Evolutionary conservation across 2,113 vertebrate genomes (phyloP).

Genomic region (Petrocephalus microphthalmus): DNA sequence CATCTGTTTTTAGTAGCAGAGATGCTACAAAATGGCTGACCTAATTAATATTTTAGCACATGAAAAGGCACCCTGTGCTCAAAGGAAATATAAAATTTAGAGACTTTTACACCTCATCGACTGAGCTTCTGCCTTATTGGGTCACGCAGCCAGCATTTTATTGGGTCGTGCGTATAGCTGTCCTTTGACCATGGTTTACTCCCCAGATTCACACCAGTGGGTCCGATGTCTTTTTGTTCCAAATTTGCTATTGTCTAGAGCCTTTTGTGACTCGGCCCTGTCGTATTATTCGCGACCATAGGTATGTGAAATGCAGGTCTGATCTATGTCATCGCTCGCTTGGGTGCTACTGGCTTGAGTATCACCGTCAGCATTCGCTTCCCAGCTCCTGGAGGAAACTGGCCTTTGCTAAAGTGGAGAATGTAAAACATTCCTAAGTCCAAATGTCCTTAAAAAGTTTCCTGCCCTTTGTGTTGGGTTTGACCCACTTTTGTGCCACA

Average conservation of each 20-base stretch:
- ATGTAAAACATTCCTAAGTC: neutral
- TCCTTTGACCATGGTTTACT: neutral
- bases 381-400: neutral
- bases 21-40: conserved; percentile 17
- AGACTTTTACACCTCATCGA: neutral
- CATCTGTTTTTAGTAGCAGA: neutral
- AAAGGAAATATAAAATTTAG: conserved; percentile 8
- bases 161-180: neutral
- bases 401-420: neutral
- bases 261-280: neutral
- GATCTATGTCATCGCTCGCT: neutral
- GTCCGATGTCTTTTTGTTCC: neutral
- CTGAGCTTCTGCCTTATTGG: neutral
- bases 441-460: conserved; percentile 11
- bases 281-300: neutral
- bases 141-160: neutral
- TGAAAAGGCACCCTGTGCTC: conserved; percentile 2
- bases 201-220: neutral
- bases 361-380: neutral
- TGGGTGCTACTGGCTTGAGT: neutral
- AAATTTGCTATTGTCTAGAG: neutral
- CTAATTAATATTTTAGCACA: conserved; percentile 19
- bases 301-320: neutral
- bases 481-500: conserved; percentile 34
- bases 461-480: conserved; percentile 16